Base-by-base conservation (phyloP, 2,797 vertebrate genomes). In the Eulemur mongoz region DNA sequence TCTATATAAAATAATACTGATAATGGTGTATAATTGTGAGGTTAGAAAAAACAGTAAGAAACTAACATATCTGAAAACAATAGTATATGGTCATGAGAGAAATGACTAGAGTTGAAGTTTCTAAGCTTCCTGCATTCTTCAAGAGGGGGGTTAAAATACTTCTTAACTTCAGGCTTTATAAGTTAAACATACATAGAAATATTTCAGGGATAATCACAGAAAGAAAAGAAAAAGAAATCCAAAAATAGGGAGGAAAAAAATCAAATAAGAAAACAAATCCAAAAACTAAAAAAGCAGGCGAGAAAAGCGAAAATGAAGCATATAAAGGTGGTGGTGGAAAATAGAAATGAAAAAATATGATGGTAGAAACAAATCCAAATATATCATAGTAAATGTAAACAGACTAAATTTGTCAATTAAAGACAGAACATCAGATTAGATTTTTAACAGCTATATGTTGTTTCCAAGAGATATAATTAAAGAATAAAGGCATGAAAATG, bases 321-420 rank as follows among this genome's bases (percentile, higher is more conserved):
- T 72, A 79, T 8, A 84, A 91, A 94, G 73, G 40, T 69, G 13
- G 32, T 75, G 27, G 35, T 89, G 27, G 72, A 57, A 93, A 96
- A 95, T 11, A 93, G 30, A 96, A 94, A 79, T 63, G 67, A 90
- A 72, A 94, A 94, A 76, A 76, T 75, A 79, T 73, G 32, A 95
- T 69, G 30, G 43, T 38, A 97, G 82, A 84, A 87, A 94, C n/a
- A 82, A 85, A 35, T 73, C 25, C 32, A 93, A 85, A 91, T 90
- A 91, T 32, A 90, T 81, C 89, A 87, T 8, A 95, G 17, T 88
- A 90, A 96, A 78, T 84, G 35, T 93, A 96, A 95, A 95, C 40
- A 95, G 65, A 95, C 85, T 69, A 96, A 96, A 95, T 22, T 92
- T 91, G 54, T 22, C 61, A 82, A 67, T 86, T 95, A 89, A 97